phyloP scores from a whole-genome alignment of 2,797 vertebrate species.

The Oceanodroma leucorhoa region DNA sequence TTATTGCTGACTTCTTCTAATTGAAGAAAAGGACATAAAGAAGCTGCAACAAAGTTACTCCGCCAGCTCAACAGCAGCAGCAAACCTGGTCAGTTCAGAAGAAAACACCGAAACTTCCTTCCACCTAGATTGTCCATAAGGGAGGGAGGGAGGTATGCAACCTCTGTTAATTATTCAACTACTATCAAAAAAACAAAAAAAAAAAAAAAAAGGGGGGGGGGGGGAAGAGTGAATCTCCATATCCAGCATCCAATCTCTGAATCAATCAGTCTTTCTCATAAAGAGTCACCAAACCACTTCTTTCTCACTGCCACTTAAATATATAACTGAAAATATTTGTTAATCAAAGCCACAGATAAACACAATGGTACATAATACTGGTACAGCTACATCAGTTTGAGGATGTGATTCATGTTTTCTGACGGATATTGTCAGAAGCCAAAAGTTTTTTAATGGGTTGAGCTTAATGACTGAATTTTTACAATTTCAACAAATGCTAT shows the following conservation, averaged over 20 bases:
- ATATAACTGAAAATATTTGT: background rate
- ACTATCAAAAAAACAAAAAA: background rate
- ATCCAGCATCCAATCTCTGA: background rate
- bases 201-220: background rate
- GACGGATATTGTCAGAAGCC: background rate
- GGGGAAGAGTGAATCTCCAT: background rate
- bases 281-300: background rate
- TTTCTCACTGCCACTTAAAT: background rate
- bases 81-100: background rate
- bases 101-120: background rate
- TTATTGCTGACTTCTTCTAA: background rate
- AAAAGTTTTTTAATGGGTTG: background rate
- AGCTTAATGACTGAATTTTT: background rate
- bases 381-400: background rate
- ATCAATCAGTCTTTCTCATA: background rate
- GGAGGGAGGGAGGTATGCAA: background rate
- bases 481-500: background rate
- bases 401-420: background rate
- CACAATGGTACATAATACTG: background rate
- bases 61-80: background rate
- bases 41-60: background rate
- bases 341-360: background rate
- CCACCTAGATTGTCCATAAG: background rate
- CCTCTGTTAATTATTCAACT: background rate
- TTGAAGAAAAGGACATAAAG: background rate